These are phyloP conservation scores for Epinephelus lanceolatus DNA, from an alignment of 2,113 vertebrate genomes.

Conservation along the genomic window DNA sequence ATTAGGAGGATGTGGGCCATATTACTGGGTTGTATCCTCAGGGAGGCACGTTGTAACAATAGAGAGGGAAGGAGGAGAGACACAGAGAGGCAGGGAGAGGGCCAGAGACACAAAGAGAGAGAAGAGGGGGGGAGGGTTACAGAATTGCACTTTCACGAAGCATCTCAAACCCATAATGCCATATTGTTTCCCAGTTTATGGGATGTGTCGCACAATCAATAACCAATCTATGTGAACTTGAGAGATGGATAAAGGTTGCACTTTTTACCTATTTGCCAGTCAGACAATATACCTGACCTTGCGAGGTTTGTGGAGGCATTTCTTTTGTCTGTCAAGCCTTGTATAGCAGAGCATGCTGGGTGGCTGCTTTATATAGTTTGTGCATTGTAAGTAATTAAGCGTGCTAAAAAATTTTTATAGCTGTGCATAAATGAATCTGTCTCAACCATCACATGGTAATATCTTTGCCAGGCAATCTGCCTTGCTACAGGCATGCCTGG, in stretches of 20 bases:
- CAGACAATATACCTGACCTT: constrained; percentile 43
- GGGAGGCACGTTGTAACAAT: constrained; percentile 67
- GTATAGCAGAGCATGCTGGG: not conserved
- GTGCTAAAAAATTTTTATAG: constrained; percentile 8
- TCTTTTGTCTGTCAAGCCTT: constrained; percentile 12
- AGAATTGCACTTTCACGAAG: constrained; percentile 40
- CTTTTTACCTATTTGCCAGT: constrained; percentile 33
- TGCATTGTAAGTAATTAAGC: constrained; percentile 6
- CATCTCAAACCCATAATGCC: constrained; percentile 53
- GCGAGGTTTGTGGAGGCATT: not conserved
- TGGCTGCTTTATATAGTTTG: not conserved
- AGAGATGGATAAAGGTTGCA: constrained; percentile 58
- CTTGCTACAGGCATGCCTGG: constrained; percentile 50
- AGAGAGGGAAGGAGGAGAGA: constrained; percentile 24
- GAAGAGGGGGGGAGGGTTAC: not conserved
- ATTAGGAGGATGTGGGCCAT: constrained; percentile 75
- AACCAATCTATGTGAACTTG: constrained; percentile 75
- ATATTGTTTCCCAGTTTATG: constrained; percentile 59
- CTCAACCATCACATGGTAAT: constrained; percentile 38
- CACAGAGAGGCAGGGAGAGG: not conserved
- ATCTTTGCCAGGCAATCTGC: constrained; percentile 53
- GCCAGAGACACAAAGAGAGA: not conserved
- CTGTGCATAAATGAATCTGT: constrained; percentile 27
- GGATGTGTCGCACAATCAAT: constrained; percentile 73
- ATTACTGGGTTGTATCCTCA: constrained; percentile 79